Conservation (phyloP, 2,797 vertebrate species). For the Octomys mimax region DNA sequence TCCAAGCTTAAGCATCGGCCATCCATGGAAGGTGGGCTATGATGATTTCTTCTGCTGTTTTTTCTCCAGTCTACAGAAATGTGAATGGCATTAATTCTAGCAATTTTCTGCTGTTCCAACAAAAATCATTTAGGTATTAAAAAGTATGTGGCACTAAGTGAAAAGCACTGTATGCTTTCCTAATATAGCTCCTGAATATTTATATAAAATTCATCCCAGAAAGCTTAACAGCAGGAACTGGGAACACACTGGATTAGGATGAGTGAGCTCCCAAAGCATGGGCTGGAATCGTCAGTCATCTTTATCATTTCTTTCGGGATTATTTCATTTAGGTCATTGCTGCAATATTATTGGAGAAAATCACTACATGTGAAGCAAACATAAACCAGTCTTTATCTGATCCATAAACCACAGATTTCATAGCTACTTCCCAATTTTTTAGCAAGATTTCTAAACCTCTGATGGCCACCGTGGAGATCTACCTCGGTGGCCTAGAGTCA, state of each 20-base stretch:
- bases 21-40: not conserved
- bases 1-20: constrained; percentile 9
- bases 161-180: not conserved
- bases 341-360: not conserved
- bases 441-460: not conserved
- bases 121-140: constrained; percentile 14
- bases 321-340: not conserved
- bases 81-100: not conserved
- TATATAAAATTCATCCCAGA: not conserved
- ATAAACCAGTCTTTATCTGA: not conserved
- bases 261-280: rapidly evolving
- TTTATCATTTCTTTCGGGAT: not conserved
- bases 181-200: not conserved
- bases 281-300: not conserved
- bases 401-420: not conserved
- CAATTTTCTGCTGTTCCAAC: constrained; percentile 26
- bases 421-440: not conserved
- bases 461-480: rapidly evolving
- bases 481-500: too few species aligned
- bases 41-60: not conserved
- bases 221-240: not conserved
- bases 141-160: not conserved
- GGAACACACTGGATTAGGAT: not conserved
- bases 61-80: not conserved
- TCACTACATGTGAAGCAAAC: not conserved